Conservation (phyloP, 2,113 vertebrate species). For the Picathartes gymnocephalus region DNA sequence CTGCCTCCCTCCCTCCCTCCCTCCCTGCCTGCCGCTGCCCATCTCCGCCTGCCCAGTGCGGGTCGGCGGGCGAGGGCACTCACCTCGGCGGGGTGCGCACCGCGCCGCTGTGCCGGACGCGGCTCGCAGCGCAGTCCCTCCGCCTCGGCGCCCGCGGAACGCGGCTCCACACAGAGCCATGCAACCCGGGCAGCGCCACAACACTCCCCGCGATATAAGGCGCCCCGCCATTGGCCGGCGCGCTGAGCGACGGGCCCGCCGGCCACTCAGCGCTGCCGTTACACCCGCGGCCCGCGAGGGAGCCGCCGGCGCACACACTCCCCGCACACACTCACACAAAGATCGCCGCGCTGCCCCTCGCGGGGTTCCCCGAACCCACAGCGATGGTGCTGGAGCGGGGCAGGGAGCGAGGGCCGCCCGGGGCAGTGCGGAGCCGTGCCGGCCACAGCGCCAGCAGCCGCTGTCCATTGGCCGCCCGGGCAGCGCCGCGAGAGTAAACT, state of each 20-base stretch:
- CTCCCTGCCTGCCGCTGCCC: background rate
- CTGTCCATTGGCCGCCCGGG: slow-evolving; percentile 60
- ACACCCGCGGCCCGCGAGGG: slow-evolving; percentile 72
- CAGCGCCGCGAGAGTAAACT: slow-evolving; percentile 69
- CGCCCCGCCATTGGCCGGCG: slow-evolving; percentile 76
- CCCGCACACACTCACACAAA: slow-evolving; percentile 65
- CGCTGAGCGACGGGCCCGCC: slow-evolving; percentile 71
- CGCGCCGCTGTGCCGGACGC: slow-evolving; percentile 67
- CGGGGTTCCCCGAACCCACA: slow-evolving; percentile 53
- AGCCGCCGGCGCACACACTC: slow-evolving; percentile 63
- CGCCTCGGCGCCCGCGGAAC: slow-evolving; percentile 65
- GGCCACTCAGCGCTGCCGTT: slow-evolving; percentile 76
- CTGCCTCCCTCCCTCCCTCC: background rate
- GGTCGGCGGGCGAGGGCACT: slow-evolving; percentile 40
- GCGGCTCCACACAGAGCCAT: slow-evolving; percentile 82
- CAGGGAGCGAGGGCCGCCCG: slow-evolving; percentile 27
- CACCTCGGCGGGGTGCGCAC: slow-evolving; percentile 73
- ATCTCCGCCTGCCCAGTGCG: background rate
- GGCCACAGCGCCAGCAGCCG: slow-evolving; percentile 32
- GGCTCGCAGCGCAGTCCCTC: slow-evolving; percentile 38
- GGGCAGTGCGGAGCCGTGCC: background rate
- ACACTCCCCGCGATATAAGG: slow-evolving; percentile 80
- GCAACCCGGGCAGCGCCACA: slow-evolving; percentile 77
- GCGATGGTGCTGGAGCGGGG: background rate
- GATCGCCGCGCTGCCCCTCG: slow-evolving; percentile 72